Evolutionary conservation across 2,797 vertebrate species (phyloP).

Genomic region (Selene dorsalis): DNA sequence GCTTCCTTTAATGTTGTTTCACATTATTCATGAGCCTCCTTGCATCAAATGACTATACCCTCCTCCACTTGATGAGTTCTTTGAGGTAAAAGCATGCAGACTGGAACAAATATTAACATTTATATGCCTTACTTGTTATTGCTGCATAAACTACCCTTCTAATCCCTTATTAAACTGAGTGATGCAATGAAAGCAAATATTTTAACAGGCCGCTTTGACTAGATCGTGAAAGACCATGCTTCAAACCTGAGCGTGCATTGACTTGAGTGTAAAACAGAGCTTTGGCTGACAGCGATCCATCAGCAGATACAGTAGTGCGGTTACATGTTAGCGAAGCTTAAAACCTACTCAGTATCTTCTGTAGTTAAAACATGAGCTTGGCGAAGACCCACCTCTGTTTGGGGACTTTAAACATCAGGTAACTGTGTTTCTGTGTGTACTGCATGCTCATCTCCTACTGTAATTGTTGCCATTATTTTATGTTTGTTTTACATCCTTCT

Average conservation of each 20-base stretch:
- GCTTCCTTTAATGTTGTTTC: conserved; percentile 44
- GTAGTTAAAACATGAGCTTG: conserved; percentile 55
- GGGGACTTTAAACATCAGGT: conserved; percentile 68
- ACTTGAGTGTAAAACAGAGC: conserved; percentile 18
- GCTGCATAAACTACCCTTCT: neutral
- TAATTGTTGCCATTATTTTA: conserved; percentile 32
- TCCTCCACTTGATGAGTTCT: conserved; percentile 6
- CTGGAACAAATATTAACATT: conserved; percentile 26
- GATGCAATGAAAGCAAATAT: conserved; percentile 17
- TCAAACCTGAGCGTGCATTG: conserved; percentile 12
- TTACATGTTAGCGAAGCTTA: conserved; percentile 7
- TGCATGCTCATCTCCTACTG: conserved; percentile 53
- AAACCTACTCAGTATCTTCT: conserved; percentile 18
- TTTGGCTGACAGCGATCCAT: conserved; percentile 18
- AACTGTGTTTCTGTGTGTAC: conserved; percentile 61
- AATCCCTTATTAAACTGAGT: conserved; percentile 6
- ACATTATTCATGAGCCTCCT: conserved; percentile 37
- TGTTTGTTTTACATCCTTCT: conserved; percentile 41
- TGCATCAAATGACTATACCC: conserved; percentile 15
- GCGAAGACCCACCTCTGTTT: conserved; percentile 42
- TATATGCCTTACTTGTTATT: neutral
- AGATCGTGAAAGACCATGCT: conserved; percentile 17
- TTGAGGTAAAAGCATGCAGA: conserved; percentile 42
- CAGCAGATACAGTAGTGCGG: conserved; percentile 10
- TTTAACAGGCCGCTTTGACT: conserved; percentile 51